A percentile compares a stretch with the other conserved stretches of the same genome.
Evolutionary conservation across 2,888 invertebrate species (phyloP).

Genomic region (Periphyllus acericola): DNA sequence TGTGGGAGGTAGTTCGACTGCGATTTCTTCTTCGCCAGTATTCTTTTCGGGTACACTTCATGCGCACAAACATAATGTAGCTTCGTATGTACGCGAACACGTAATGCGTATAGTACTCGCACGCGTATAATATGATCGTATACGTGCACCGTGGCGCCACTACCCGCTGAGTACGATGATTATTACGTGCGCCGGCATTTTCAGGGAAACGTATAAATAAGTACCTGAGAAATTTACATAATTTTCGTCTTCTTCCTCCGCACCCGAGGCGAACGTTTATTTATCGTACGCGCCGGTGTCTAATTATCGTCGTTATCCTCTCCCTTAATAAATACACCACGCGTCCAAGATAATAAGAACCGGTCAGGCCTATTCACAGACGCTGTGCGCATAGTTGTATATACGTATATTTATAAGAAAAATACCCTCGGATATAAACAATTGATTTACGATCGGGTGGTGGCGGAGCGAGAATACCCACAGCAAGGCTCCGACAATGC

Average conservation of each 20-base stretch:
- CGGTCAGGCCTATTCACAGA: background rate
- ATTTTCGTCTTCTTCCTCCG: slow-evolving; percentile 33
- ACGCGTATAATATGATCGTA: too few species aligned
- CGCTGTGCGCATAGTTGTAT: too few species aligned
- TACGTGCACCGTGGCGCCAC: slow-evolving; percentile 33
- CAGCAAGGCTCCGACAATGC: background rate
- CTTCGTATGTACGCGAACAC: background rate
- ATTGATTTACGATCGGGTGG: slow-evolving; percentile 54
- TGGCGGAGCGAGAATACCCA: background rate
- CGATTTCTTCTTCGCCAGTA: slow-evolving; percentile 14
- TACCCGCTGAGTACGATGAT: slow-evolving; percentile 43
- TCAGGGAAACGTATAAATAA: slow-evolving; percentile 9
- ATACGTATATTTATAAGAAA: background rate
- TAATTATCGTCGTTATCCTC: slow-evolving; percentile 25
- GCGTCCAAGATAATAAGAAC: slow-evolving; percentile 40
- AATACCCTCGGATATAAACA: slow-evolving; percentile 28
- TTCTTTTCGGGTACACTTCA: slow-evolving; percentile 13
- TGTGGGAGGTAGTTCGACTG: slow-evolving; percentile 29
- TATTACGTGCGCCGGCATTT: slow-evolving; percentile 22
- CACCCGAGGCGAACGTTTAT: slow-evolving; percentile 32
- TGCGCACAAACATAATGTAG: background rate
- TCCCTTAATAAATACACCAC: slow-evolving; percentile 1
- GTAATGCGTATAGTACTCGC: background rate
- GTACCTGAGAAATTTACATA: slow-evolving; percentile 22
- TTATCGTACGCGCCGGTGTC: background rate